Percentiles rank a stretch among this genome's conserved stretches.
Conservation (phyloP, 2,113 vertebrate genomes). For the Turdus rufiventris region DNA sequence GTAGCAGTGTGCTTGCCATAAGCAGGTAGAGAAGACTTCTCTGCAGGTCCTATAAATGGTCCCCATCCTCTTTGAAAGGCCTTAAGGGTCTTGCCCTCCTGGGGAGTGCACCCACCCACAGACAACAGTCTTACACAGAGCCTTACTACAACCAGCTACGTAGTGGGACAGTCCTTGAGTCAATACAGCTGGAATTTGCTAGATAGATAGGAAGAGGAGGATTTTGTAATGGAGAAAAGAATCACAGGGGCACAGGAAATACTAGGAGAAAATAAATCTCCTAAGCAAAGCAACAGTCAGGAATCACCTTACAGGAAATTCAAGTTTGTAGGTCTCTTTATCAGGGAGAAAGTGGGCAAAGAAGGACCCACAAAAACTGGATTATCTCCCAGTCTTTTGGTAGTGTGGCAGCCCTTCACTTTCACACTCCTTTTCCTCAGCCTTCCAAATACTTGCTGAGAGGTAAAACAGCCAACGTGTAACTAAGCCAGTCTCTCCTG, state of each 20-base stretch:
- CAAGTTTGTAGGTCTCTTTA: neutral
- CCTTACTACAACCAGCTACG: rapidly evolving
- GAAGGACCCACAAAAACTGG: neutral
- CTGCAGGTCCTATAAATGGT: neutral
- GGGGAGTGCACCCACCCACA: neutral
- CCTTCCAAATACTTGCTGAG: neutral
- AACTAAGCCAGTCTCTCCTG: neutral
- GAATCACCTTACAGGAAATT: neutral
- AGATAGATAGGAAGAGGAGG: neutral
- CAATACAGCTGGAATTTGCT: neutral
- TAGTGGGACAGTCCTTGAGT: neutral
- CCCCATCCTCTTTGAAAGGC: neutral
- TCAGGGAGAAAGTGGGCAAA: neutral
- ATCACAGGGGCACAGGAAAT: neutral
- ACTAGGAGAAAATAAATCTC: neutral
- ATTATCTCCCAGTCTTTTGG: neutral
- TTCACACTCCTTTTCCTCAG: neutral
- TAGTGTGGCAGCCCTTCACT: neutral
- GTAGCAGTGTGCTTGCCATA: neutral
- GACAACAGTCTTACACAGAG: neutral
- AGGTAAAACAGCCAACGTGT: neutral
- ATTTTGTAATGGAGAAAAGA: neutral
- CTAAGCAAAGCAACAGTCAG: neutral
- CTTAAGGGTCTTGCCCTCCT: neutral
- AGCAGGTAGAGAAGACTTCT: neutral